Conservation (phyloP, 2,113 vertebrate species). For the Chaenocephalus aceratus region DNA sequence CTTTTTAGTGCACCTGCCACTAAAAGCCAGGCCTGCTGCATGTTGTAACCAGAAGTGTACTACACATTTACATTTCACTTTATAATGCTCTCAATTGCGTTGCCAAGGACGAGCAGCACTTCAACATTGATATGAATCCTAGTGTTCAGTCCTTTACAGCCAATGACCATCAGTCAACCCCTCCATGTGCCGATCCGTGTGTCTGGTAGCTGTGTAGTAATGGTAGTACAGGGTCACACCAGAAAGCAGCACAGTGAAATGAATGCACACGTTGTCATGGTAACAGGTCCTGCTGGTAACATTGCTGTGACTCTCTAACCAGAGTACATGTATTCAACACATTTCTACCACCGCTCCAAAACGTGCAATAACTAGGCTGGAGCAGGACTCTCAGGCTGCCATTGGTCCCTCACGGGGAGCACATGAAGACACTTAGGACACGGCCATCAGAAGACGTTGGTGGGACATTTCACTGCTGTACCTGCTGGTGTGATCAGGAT, state of each 20-base stretch:
- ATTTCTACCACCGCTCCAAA: too few species aligned
- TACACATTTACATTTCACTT: background rate
- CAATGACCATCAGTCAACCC: background rate
- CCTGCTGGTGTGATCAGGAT: background rate
- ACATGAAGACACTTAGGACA: background rate
- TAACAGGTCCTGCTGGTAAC: background rate
- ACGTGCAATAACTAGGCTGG: too few species aligned
- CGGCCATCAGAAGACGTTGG: background rate
- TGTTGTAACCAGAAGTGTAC: background rate
- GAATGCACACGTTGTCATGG: background rate
- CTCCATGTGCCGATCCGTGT: background rate
- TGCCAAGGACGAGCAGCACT: background rate
- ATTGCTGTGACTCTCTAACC: background rate
- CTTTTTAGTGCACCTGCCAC: background rate
- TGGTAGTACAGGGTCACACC: background rate
- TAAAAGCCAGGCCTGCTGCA: background rate
- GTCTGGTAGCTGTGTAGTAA: background rate
- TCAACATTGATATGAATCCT: background rate
- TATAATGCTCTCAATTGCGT: background rate
- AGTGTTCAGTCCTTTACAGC: background rate
- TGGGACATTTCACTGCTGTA: background rate
- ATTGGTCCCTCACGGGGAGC: background rate
- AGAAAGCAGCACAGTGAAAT: background rate
- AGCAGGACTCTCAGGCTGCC: background rate
- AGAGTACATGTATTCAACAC: too few species aligned